Percentiles rank a stretch among this genome's conserved stretches.
Evolutionary conservation across 2,113 vertebrate species (phyloP).

Genomic region (Burhinus bistriatus): DNA sequence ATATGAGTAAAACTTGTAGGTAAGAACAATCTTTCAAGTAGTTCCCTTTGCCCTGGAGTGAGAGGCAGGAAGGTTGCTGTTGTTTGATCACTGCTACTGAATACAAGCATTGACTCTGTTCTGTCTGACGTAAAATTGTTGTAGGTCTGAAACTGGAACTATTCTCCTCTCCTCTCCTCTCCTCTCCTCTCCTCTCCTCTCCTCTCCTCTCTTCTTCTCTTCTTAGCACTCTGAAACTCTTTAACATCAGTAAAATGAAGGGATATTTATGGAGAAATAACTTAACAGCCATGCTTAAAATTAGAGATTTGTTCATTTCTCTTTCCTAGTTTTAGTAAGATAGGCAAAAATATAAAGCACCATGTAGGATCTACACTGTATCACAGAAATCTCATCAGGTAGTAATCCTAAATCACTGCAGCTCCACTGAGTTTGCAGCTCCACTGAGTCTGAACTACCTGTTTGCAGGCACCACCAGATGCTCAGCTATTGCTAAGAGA

Average conservation of each 20-base stretch:
- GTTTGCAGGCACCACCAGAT: neutral
- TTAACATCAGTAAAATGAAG: neutral
- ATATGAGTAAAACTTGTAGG: neutral
- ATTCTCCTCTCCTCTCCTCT: neutral
- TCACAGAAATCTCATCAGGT: neutral
- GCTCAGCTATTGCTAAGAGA: neutral
- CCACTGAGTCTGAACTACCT: neutral
- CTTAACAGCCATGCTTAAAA: neutral
- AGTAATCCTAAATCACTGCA: neutral
- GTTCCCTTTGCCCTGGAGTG: neutral
- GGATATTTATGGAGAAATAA: neutral
- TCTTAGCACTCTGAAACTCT: neutral
- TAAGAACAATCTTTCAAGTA: neutral
- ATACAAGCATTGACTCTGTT: neutral
- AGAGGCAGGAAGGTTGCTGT: neutral
- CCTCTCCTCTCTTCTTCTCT: too few species aligned
- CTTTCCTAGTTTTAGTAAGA: neutral
- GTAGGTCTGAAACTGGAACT: neutral
- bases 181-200: too few species aligned
- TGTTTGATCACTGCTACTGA: neutral
- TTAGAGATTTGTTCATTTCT: neutral
- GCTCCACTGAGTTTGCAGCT: neutral
- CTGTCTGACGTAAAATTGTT: rapidly evolving
- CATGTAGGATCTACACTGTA: neutral
- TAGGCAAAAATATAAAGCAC: neutral